A percentile compares a stretch with the other conserved stretches of the same genome.
Evolutionary conservation across 2,888 invertebrate species (phyloP).

Genomic region (Electrophaes corylata): DNA sequence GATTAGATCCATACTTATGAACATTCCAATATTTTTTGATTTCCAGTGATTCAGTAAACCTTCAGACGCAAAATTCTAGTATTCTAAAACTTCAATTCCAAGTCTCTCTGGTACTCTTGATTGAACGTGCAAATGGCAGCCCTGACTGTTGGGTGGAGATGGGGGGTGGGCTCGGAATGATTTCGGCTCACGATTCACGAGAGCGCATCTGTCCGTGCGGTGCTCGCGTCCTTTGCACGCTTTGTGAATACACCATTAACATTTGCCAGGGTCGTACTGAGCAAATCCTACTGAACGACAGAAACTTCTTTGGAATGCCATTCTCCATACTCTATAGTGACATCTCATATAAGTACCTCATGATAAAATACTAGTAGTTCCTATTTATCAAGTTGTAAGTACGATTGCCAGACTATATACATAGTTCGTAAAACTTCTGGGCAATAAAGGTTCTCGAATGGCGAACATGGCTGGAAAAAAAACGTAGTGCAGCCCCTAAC

Average conservation of each 20-base stretch:
- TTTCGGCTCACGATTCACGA: constrained; percentile 68
- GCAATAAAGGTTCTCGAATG: too few relatives aligned
- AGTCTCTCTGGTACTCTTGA: constrained; percentile 17
- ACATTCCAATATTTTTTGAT: too few relatives aligned
- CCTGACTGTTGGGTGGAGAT: constrained; percentile 30
- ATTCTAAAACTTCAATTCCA: constrained; percentile 17
- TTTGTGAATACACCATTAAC: constrained; percentile 55
- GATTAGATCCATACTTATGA: too few relatives aligned
- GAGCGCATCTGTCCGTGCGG: constrained; percentile 71
- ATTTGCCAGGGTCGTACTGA: constrained; percentile 55
- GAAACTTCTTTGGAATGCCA: neutral
- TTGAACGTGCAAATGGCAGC: constrained; percentile 29
- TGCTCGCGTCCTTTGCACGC: constrained; percentile 72
- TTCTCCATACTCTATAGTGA: neutral
- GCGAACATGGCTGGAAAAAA: too few relatives aligned
- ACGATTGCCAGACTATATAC: too few relatives aligned
- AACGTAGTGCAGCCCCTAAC: too few relatives aligned
- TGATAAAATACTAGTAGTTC: too few relatives aligned
- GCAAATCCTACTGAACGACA: neutral
- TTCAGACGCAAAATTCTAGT: constrained; percentile 1
- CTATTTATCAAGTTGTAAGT: too few relatives aligned
- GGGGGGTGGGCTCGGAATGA: constrained; percentile 41
- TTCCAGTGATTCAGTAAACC: neutral
- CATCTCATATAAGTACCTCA: neutral
- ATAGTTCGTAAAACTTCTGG: too few relatives aligned